Conservation (phyloP, 2,888 invertebrate species). For the Reticulitermes lucifugus region DNA sequence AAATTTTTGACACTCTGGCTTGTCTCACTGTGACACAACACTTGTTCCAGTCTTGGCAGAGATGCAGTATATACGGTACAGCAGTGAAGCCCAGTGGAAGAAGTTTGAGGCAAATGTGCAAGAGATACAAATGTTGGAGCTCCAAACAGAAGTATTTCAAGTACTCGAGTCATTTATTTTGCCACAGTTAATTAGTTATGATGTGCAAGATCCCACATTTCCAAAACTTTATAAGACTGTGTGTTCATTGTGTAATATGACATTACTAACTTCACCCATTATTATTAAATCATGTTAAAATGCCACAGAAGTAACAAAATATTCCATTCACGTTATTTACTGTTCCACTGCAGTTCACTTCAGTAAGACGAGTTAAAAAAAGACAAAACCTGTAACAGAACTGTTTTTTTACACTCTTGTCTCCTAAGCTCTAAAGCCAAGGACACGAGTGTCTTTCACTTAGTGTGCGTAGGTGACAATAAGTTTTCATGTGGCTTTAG, state of each 20-base stretch:
- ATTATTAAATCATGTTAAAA: slow-evolving; percentile 19
- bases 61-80: slow-evolving; percentile 34
- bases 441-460: no score
- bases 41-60: slow-evolving; percentile 27
- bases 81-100: slow-evolving; percentile 30
- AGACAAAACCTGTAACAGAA: no score
- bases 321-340: no score
- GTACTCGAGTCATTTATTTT: slow-evolving; percentile 31
- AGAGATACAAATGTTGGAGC: slow-evolving; percentile 40
- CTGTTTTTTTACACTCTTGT: no score
- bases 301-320: no score
- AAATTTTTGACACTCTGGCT: background rate
- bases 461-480: no score
- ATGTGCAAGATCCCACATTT: slow-evolving; percentile 26
- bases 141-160: slow-evolving; percentile 35
- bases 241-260: slow-evolving; percentile 18
- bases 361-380: no score
- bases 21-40: background rate
- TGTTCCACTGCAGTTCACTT: no score
- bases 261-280: slow-evolving; percentile 24
- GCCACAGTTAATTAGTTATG: background rate
- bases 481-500: no score
- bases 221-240: slow-evolving; percentile 21
- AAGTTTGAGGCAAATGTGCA: slow-evolving; percentile 37
- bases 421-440: no score